These are phyloP conservation scores for Nephrotoma appendiculata DNA, from an alignment of 2,888 invertebrate species.

Conservation along the genomic window DNA sequence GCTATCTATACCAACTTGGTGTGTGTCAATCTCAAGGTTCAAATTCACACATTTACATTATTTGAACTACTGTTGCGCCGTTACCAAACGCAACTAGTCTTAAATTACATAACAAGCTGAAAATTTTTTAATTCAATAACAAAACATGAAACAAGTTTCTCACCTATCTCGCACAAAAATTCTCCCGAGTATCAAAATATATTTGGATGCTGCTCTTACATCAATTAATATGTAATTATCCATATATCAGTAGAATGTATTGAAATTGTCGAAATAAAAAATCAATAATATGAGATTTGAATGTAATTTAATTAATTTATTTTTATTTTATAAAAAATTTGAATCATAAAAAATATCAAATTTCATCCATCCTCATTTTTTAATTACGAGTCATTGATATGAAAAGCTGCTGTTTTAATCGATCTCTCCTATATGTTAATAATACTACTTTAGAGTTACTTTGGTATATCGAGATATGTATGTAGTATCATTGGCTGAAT, in stretches of 20 bases:
- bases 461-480: background rate
- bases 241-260: background rate
- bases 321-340: background rate
- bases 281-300: background rate
- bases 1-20: too few relatives aligned
- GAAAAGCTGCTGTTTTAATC: background rate
- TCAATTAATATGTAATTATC: background rate
- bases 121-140: too few relatives aligned
- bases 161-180: background rate
- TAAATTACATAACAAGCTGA: too few relatives aligned
- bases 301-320: background rate
- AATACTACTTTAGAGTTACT: background rate
- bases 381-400: background rate
- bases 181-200: background rate
- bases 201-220: background rate
- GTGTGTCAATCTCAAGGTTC: too few relatives aligned
- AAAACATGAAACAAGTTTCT: background rate
- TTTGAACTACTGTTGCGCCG: too few relatives aligned
- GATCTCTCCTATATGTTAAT: background rate
- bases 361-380: background rate
- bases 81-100: too few relatives aligned
- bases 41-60: too few relatives aligned
- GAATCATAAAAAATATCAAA: background rate
- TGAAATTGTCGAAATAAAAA: background rate
- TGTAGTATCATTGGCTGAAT: background rate